phyloP scores from a whole-genome alignment of 2,113 vertebrate species.

The Dendrocopos noguchii region DNA sequence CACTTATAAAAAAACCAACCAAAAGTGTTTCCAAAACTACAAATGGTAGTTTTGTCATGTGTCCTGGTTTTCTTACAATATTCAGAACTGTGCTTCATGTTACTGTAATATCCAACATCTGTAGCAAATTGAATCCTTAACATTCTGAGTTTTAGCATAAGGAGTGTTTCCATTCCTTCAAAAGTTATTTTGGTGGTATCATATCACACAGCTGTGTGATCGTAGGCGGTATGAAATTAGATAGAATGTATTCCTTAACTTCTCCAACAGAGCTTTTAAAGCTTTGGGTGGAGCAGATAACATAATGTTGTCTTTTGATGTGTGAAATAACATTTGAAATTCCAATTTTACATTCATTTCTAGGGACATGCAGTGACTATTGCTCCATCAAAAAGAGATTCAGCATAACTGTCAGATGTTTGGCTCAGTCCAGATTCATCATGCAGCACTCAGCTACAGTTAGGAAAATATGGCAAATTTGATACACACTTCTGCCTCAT shows the following conservation, averaged over 20 bases:
- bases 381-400: background rate
- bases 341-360: background rate
- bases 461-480: background rate
- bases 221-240: conserved; percentile 23
- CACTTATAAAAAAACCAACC: background rate
- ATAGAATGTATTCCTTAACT: background rate
- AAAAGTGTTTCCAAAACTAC: background rate
- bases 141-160: background rate
- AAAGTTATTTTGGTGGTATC: conserved; percentile 28
- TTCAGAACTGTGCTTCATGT: background rate
- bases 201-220: conserved; percentile 31
- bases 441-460: background rate
- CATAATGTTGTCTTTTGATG: conserved; percentile 4
- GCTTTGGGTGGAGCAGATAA: conserved; percentile 10
- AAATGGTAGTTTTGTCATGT: background rate
- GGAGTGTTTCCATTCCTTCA: conserved; percentile 1
- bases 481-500: background rate
- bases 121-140: conserved; percentile 2
- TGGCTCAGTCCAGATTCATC: background rate
- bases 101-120: background rate
- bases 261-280: conserved; percentile 3
- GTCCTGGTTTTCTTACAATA: background rate
- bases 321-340: conserved; percentile 38
- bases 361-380: background rate
- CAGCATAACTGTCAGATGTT: background rate